Evolutionary conservation across 2,113 vertebrate species (phyloP), one percentile per base, ranked within the genome.

Genomic region (Campylomormyrus numenius): DNA sequence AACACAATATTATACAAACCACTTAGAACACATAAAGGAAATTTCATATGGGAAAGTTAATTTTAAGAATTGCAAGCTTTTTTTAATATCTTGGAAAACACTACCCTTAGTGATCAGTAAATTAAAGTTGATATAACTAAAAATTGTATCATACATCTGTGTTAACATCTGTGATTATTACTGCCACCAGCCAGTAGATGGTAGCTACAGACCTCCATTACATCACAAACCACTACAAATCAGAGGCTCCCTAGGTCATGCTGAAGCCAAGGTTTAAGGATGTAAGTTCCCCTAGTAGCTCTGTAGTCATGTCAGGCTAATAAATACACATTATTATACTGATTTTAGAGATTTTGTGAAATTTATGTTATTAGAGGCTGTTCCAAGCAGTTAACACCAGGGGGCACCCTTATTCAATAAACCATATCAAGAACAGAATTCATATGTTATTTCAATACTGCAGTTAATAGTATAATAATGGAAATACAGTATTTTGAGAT

Each of bases 241-340:
- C 48, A 15, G 56, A 56, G 70, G 49, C 21, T 35, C 52, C 39
- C 77, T 19, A 27, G 80, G 53, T 52, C 19, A 24, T 89, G 77
- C 42, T 46, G 15, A 45, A 50, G 24, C 24, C 50, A 62, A 83
- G 89, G 80, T 49, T 89, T 89, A 89, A 89, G 13, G 50, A 27
- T 80, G 84, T 8, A 53, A 8, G 39, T 6, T 85, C 21, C 17
- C 42, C 53, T 85, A 52, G 27, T 66, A 52, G 56, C 50, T 27
- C 52, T 85, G 42, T 19, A 89, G 42, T 80, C 83, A 80, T 58
- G 53, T 24, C 77, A 58, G 35, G 21, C 24, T 58, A 39, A 48
- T 15, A 70, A 42, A 50, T 27, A 80, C 10, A 83, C 39, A 80
- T 83, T 45, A 35, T 77, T 50, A 4, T 45, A 31, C 46, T 35